These are phyloP conservation scores for Scolopax mira DNA, from an alignment of 2,113 vertebrate species.

Conservation along the genomic window DNA sequence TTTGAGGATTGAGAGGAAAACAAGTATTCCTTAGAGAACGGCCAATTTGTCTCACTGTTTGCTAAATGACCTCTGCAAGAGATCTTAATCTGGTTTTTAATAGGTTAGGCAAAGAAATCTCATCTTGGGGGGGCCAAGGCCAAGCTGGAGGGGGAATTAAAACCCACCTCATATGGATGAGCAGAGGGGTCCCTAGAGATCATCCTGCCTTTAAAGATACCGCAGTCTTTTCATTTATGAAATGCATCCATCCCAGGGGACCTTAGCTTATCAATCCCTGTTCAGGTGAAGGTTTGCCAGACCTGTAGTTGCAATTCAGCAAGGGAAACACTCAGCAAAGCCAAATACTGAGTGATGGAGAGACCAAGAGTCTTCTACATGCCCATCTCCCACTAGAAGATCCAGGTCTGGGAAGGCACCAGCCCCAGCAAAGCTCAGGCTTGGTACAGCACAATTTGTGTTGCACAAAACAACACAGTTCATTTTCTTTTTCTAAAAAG, in stretches of 20 bases:
- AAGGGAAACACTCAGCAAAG: neutral
- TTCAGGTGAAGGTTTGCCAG: slow-evolving; percentile 7
- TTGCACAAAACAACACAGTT: neutral
- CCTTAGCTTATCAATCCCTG: neutral
- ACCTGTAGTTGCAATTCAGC: neutral
- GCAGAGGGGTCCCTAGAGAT: neutral
- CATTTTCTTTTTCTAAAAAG: neutral
- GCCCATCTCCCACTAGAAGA: neutral
- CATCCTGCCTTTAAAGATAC: neutral
- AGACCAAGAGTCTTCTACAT: neutral
- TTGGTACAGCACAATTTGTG: neutral
- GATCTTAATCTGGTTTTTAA: slow-evolving; percentile 48
- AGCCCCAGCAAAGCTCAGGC: neutral
- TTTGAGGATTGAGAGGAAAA: slow-evolving; percentile 41
- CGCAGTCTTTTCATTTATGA: neutral
- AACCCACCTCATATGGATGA: neutral
- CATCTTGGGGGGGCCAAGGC: neutral
- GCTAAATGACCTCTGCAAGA: slow-evolving; percentile 21
- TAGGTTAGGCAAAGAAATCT: neutral
- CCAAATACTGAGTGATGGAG: neutral
- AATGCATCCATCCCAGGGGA: neutral
- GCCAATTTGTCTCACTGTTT: neutral
- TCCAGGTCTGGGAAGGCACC: neutral
- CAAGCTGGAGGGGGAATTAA: neutral
- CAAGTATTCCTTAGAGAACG: slow-evolving; percentile 34